These are phyloP conservation scores for Ceyx melanurus DNA, from an alignment of 2,113 vertebrate species.

Conservation along the genomic window DNA sequence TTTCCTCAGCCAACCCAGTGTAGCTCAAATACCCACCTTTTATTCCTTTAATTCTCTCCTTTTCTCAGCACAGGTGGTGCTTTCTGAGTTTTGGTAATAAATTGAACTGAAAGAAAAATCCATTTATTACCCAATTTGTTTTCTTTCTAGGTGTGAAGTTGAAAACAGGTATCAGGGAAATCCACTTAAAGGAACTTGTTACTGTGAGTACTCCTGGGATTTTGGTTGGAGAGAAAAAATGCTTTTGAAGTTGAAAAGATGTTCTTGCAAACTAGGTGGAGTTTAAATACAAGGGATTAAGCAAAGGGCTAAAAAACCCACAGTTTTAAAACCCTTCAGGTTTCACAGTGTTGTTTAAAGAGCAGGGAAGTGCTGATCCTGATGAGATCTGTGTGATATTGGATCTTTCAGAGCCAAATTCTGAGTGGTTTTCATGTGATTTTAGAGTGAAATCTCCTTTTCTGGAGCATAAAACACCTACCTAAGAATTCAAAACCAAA, in stretches of 20 bases:
- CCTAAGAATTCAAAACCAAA: not conserved
- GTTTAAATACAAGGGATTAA: not conserved
- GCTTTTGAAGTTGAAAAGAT: not conserved
- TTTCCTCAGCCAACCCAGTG: not conserved
- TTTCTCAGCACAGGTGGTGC: not conserved
- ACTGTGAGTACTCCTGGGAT: constrained; percentile 86
- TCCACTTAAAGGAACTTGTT: constrained; percentile 97
- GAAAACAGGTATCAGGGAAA: constrained; percentile 99
- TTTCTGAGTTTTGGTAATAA: not conserved
- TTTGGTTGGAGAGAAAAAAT: not conserved
- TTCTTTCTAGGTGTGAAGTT: constrained; percentile 88
- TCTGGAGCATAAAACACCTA: not conserved
- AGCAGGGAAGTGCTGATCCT: not conserved
- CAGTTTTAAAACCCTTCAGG: not conserved
- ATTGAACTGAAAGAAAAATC: not conserved
- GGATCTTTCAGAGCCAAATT: not conserved
- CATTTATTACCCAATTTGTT: not conserved
- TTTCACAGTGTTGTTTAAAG: not conserved
- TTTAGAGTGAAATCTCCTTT: not conserved
- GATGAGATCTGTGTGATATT: not conserved
- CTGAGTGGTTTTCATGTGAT: not conserved
- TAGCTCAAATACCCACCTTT: not conserved
- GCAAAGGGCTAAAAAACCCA: not conserved
- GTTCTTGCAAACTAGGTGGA: not conserved
- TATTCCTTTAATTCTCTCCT: not conserved